phyloP scores from a whole-genome alignment of 2,797 vertebrate species.

The Rhabdomys pumilio region DNA sequence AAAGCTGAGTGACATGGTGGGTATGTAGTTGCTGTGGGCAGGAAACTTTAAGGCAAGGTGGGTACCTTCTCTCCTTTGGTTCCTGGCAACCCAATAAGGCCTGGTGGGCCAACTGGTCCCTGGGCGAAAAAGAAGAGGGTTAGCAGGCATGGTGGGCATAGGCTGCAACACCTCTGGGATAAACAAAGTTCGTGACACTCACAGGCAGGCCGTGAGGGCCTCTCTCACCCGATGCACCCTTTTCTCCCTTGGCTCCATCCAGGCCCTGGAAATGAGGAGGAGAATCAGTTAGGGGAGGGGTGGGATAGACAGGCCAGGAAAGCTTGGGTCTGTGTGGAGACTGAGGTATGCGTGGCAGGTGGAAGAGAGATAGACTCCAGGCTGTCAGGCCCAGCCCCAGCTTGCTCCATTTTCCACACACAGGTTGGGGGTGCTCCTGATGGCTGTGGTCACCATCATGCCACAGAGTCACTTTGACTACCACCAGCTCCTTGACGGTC shows the following conservation, averaged over 20 bases:
- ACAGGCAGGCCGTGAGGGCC: slow-evolving; percentile 89
- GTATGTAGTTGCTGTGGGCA: not conserved
- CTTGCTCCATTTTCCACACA: not conserved
- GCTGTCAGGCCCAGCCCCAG: not conserved
- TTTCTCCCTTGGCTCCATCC: slow-evolving; percentile 91
- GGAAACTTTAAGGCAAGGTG: accelerated
- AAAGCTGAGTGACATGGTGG: not conserved
- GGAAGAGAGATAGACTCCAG: not conserved
- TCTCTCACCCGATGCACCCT: slow-evolving; percentile 89
- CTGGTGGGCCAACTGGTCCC: slow-evolving; percentile 92
- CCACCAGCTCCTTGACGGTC: not conserved
- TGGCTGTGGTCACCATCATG: not conserved
- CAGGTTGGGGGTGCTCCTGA: accelerated
- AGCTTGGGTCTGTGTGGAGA: not conserved
- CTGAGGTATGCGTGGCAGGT: not conserved
- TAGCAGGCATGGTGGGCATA: not conserved
- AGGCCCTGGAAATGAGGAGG: slow-evolving; percentile 85
- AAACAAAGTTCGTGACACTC: slow-evolving; percentile 79
- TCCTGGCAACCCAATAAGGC: slow-evolving; percentile 96
- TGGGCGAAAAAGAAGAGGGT: slow-evolving; percentile 75
- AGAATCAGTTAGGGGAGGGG: not conserved
- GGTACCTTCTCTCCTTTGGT: slow-evolving; percentile 97
- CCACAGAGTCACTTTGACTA: not conserved
- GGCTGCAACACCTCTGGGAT: not conserved
- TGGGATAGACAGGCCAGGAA: not conserved